phyloP scores from a whole-genome alignment of 2,113 vertebrate genomes.

The Mastomys natalensis region DNA sequence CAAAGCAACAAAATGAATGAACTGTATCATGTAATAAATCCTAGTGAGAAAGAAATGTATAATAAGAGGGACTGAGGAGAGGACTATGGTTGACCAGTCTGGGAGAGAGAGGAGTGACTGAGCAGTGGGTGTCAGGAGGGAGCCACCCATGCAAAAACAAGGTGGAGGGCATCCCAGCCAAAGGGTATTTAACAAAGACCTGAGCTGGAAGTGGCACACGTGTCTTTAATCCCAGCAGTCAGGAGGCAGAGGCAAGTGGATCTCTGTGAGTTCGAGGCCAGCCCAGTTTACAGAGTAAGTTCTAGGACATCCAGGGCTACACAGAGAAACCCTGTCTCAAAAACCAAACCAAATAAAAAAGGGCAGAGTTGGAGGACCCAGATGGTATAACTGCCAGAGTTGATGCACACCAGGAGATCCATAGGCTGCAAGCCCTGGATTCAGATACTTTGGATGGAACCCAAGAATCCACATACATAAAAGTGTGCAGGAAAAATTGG shows the following conservation, averaged over 20 bases:
- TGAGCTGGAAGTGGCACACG: background rate
- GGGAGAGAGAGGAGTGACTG: background rate
- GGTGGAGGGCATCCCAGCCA: background rate
- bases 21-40: background rate
- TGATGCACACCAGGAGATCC: background rate
- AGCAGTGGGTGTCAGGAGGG: slow-evolving; percentile 20
- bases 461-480: background rate
- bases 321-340: background rate
- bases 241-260: background rate
- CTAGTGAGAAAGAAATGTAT: background rate
- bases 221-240: background rate
- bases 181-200: slow-evolving; percentile 1
- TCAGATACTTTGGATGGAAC: background rate
- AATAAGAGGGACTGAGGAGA: background rate
- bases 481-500: background rate
- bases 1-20: background rate
- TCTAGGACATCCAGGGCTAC: background rate
- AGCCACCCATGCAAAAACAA: background rate
- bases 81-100: background rate
- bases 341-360: background rate
- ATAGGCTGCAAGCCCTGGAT: background rate
- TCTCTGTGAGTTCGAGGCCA: background rate
- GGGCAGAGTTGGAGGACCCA: background rate
- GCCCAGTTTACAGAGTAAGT: background rate
- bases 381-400: background rate